These are phyloP conservation scores for Pyralis farinalis DNA, from an alignment of 2,888 invertebrate genomes.

Conservation along the genomic window DNA sequence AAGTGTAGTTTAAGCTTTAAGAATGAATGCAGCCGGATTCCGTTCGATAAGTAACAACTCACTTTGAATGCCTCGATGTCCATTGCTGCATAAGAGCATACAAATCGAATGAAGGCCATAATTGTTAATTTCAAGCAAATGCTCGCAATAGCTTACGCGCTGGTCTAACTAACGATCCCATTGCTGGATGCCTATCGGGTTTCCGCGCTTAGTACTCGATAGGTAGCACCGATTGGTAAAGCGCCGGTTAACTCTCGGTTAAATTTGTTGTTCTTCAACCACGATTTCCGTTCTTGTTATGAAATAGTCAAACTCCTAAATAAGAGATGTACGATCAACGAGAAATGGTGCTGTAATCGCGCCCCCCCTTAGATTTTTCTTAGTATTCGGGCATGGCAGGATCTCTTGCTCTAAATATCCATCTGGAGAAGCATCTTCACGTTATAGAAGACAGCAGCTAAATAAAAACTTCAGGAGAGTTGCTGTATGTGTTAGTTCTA, in stretches of 20 bases:
- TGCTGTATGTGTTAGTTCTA: too few species aligned
- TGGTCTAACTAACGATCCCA: conserved; percentile 73
- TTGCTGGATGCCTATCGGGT: conserved; percentile 77
- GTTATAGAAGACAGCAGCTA: too few species aligned
- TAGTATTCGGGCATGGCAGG: too few species aligned
- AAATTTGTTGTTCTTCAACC: too few species aligned
- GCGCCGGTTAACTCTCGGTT: conserved; percentile 8
- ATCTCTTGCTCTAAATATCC: too few species aligned
- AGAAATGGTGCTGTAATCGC: too few species aligned
- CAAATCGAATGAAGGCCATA: conserved; percentile 68
- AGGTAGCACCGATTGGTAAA: conserved; percentile 23
- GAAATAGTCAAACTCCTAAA: too few species aligned
- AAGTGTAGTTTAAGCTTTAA: neutral
- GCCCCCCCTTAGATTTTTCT: too few species aligned
- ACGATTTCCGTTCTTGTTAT: too few species aligned
- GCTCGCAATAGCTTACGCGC: conserved; percentile 67
- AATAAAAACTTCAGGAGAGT: too few species aligned
- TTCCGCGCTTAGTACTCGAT: conserved; percentile 52
- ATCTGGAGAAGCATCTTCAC: too few species aligned
- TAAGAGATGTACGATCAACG: too few species aligned
- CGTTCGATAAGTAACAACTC: conserved; percentile 2
- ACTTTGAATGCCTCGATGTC: conserved; percentile 7
- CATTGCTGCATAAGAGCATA: conserved; percentile 41
- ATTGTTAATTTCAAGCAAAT: conserved; percentile 77
- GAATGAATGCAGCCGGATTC: conserved; percentile 5